phyloP scores from a whole-genome alignment of 2,797 vertebrate species.

The Phrynocephalus vlangalii region DNA sequence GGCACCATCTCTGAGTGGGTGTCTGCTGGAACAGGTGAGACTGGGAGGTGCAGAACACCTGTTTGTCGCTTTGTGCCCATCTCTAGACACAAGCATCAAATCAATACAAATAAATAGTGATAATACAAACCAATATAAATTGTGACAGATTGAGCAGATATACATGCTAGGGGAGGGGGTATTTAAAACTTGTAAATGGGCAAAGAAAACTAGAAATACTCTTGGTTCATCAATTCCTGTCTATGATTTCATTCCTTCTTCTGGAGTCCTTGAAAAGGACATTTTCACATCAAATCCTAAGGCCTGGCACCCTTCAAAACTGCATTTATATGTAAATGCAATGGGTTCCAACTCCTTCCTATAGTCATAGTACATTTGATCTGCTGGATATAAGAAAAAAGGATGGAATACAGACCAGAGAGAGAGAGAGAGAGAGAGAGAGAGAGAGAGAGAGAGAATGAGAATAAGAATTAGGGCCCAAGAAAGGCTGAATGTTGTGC shows the following conservation, averaged over 20 bases:
- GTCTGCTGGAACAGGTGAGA: no score
- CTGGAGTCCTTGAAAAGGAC: not conserved
- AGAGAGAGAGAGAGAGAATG: not conserved
- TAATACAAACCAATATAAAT: not conserved
- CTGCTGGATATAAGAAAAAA: conserved; percentile 4
- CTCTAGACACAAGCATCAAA: no score
- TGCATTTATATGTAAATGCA: not conserved
- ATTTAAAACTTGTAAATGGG: no score
- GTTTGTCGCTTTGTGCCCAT: no score
- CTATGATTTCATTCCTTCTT: not conserved
- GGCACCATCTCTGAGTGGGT: no score
- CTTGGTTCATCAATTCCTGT: not conserved
- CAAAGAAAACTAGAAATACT: not conserved
- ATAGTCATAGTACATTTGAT: not conserved
- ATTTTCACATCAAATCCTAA: not conserved
- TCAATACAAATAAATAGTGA: no score
- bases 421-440: no score
- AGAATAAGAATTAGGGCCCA: no score
- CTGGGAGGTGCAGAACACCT: no score
- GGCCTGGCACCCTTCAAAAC: not conserved
- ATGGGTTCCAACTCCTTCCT: not conserved
- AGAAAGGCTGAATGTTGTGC: no score
- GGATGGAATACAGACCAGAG: conserved; percentile 4
- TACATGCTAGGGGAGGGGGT: not conserved
- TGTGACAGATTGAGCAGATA: no score